Conservation (phyloP, 92 coral and sea anemone genomes). For the Palythoa grandis region DNA sequence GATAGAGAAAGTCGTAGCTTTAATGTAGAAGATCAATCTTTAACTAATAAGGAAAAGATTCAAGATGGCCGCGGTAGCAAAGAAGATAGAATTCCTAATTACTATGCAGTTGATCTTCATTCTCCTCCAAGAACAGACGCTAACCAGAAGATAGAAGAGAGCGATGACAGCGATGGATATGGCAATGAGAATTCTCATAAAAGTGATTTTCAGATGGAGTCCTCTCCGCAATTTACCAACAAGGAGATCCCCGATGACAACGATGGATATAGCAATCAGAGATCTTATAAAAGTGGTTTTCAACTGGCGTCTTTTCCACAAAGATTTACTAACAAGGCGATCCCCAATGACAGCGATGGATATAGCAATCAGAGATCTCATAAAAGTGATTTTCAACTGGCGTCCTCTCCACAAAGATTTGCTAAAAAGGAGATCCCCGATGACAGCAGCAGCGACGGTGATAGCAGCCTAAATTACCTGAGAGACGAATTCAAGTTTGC, state of each 20-base stretch:
- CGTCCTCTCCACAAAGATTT: background rate
- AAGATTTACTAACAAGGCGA: background rate
- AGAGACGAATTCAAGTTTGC: background rate
- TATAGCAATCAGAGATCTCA: background rate
- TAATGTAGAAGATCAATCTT: background rate
- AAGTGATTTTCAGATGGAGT: background rate
- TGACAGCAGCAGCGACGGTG: background rate
- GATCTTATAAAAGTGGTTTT: background rate
- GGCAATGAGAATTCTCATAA: background rate
- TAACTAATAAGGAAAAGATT: background rate
- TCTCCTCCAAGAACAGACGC: background rate
- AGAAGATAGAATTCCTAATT: background rate
- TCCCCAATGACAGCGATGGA: background rate
- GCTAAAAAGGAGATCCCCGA: background rate
- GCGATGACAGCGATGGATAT: background rate
- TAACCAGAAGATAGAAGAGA: background rate
- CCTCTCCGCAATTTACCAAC: background rate
- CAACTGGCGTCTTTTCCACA: background rate
- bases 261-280: background rate
- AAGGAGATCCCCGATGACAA: background rate
- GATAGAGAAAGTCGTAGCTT: background rate
- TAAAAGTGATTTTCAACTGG: background rate
- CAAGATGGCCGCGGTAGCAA: background rate
- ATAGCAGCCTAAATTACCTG: background rate
- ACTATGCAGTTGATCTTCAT: background rate